Evolutionary conservation across 1,140 invertebrate genomes (phyloP).

Genomic region (Homalodisca vitripennis): DNA sequence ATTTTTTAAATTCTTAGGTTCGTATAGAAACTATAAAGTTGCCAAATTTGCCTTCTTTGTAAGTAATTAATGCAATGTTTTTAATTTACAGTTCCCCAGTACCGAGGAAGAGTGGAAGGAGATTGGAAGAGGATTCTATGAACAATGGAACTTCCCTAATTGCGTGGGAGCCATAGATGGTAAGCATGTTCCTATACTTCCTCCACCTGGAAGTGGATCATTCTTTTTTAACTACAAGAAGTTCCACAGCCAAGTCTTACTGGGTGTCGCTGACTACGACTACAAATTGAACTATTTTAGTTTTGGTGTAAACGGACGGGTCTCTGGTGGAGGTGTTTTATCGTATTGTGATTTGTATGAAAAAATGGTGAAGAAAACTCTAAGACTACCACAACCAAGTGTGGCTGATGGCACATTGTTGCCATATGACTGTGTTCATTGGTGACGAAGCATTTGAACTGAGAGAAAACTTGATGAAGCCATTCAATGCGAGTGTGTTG

Average conservation of each 20-base stretch:
- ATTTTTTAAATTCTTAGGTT: no score
- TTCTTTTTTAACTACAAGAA: conserved; percentile 54
- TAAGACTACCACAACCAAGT: conserved; percentile 29
- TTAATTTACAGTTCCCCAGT: conserved; percentile 33
- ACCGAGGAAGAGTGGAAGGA: conserved; percentile 40
- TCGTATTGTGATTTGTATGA: conserved; percentile 38
- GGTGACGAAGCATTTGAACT: conserved; percentile 36
- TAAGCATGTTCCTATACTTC: conserved; percentile 46
- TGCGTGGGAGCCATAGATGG: conserved; percentile 44
- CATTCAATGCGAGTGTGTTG: conserved; percentile 28
- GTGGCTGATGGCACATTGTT: conserved; percentile 28
- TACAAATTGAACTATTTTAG: conserved; percentile 44
- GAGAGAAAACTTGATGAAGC: conserved; percentile 32
- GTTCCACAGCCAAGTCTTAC: conserved; percentile 48
- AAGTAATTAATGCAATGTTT: conserved; percentile 5
- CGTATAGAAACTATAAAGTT: no score
- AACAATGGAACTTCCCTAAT: conserved; percentile 50
- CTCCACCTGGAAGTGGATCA: conserved; percentile 45
- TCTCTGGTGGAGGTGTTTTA: conserved; percentile 45
- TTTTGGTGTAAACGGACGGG: conserved; percentile 44
- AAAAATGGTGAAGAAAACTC: conserved; percentile 33
- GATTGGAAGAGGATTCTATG: conserved; percentile 44
- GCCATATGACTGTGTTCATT: conserved; percentile 41
- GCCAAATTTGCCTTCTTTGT: no score
- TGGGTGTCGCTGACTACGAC: conserved; percentile 45